A percentile compares a stretch with the other conserved stretches of the same genome.
These are phyloP conservation scores for Oncorhynchus masou DNA, from an alignment of 2,113 vertebrate genomes.

Conservation along the genomic window DNA sequence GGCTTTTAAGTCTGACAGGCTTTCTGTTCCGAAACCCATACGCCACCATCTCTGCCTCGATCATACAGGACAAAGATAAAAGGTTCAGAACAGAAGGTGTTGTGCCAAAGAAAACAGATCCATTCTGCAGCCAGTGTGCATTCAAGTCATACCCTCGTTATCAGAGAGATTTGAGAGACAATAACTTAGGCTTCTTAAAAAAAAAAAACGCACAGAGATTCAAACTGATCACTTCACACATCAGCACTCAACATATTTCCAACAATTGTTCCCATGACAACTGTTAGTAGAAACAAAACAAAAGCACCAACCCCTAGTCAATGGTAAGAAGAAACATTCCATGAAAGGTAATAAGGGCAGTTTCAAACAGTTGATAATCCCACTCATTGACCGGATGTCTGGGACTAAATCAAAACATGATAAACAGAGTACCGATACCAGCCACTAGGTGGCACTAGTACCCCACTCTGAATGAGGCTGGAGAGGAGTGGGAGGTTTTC, in stretches of 20 bases:
- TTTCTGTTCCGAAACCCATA: conserved; percentile 5
- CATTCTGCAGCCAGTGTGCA: conserved; percentile 21
- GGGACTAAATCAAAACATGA: not conserved
- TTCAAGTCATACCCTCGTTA: conserved; percentile 3
- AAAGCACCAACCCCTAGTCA: not conserved
- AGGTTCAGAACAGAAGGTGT: conserved; percentile 2
- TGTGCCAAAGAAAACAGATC: conserved; percentile 15
- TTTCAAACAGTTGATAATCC: conserved; percentile 37
- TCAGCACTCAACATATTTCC: not conserved
- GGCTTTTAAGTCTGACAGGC: conserved; percentile 11
- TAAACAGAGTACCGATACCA: conserved; percentile 40
- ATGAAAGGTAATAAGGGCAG: conserved; percentile 11
- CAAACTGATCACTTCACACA: not conserved
- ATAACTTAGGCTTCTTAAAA: conserved; percentile 22
- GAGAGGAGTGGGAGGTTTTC: not conserved
- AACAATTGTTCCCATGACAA: not conserved
- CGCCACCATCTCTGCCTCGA: conserved; percentile 15
- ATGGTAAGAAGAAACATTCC: not conserved
- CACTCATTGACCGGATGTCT: conserved; percentile 38
- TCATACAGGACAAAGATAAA: conserved; percentile 15
- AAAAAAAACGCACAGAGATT: conserved; percentile 3
- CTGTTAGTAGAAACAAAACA: not conserved
- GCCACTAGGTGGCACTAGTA: conserved; percentile 74
- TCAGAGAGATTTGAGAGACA: conserved; percentile 1
- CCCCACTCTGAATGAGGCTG: conserved; percentile 43